These are phyloP conservation scores for Araneus ventricosus DNA, from an alignment of 1,140 invertebrate species.

Conservation along the genomic window DNA sequence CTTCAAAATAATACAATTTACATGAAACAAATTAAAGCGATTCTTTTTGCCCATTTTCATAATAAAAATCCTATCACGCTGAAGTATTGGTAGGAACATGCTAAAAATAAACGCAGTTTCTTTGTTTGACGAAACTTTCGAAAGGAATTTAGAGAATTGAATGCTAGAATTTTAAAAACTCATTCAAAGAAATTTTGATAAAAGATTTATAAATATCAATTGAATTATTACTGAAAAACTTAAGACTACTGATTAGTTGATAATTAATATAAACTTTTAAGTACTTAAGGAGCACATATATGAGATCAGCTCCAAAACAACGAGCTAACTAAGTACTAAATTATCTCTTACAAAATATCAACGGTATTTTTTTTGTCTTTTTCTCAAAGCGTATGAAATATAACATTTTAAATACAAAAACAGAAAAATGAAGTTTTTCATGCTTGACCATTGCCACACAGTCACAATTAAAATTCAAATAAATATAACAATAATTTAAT, in stretches of 20 bases:
- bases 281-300: neutral
- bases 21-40: neutral
- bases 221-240: neutral
- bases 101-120: no score
- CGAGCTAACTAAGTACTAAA: neutral
- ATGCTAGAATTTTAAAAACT: no score
- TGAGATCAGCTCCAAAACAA: neutral
- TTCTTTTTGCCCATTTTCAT: no score
- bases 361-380: neutral
- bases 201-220: neutral
- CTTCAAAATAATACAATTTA: neutral
- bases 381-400: neutral
- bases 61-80: no score
- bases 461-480: constrained; percentile 1
- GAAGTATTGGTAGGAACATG: no score
- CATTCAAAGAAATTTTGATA: no score
- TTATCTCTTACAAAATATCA: neutral
- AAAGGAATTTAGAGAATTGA: no score
- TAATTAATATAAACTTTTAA: no score
- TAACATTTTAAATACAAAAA: neutral
- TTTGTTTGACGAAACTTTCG: no score
- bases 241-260: neutral
- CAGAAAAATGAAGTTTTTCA: neutral
- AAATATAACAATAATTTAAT: constrained; percentile 28
- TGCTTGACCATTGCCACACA: neutral